Base-by-base conservation (phyloP, 2,888 invertebrate genomes). In the Hydropsyche betteni region DNA sequence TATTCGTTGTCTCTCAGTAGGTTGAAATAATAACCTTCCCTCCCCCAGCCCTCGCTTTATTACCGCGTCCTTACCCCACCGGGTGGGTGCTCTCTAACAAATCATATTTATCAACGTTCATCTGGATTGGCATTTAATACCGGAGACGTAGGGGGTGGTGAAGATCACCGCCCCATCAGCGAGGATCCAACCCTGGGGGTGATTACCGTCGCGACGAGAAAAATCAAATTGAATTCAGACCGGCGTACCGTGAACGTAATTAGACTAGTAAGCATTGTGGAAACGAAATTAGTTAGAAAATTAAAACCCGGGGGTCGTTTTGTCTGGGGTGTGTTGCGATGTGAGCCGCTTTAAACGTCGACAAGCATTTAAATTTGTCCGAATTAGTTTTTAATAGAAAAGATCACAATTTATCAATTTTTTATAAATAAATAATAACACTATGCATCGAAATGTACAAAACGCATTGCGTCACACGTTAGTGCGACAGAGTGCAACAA, bases 71-170 rank as follows among this genome's bases (percentile, higher is more conserved):
- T 44, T 44, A 64, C 64, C 64, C 34, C 36, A 36, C 34, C 34
- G 64, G 64, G 34, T 34, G 33, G 64, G 12, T 64, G 33, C 68
- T 72, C 68, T 14, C 69, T 64, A 71, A 76, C 77, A 77, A 75
- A 79, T 79, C 77, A 79, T 77, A 79, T 79, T 79, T 77, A 79
- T 79, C 79, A 77, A 76, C 74, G 74, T 79, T 77, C 75, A 74
- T 76, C 75, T 72, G 74, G 74, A 79, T 76, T 77, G 78, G 77
- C 77, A 78, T 77, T 75, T 77, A 75, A 75, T 76, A 75, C 55
- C n/a, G 68, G 75, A 69, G 16, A 71, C 58, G 50, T 34, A 38
- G 34, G 74, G 64, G 64, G 64, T 24, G 36, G 34, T n/a, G 64
- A 64, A n/a, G 36, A 64, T 24, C 64, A 34, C 68, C 76, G 7